Conservation (phyloP, 1,140 invertebrate genomes). For the Callitettix versicolor region DNA sequence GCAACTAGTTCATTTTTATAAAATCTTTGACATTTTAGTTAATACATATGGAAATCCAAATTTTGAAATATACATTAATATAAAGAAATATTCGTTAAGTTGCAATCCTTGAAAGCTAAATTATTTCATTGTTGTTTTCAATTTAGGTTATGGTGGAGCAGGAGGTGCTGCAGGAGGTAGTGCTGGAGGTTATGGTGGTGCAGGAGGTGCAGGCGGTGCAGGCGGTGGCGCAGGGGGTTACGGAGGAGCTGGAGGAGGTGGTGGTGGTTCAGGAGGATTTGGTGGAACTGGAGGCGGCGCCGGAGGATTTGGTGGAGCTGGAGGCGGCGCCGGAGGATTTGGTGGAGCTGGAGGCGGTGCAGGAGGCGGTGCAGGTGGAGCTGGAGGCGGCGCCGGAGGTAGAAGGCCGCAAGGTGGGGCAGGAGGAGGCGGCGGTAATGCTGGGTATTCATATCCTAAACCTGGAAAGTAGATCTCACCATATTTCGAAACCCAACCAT, state of each 20-base stretch:
- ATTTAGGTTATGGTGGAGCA: neutral
- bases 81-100: too few species aligned
- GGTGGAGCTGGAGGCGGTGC: neutral
- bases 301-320: neutral
- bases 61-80: too few species aligned
- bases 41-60: too few species aligned
- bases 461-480: neutral
- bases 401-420: neutral
- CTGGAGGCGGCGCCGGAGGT: neutral
- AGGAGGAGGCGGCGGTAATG: neutral
- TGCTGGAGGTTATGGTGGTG: neutral
- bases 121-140: too few species aligned
- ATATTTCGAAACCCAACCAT: neutral
- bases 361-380: neutral
- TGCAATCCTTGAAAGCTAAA: too few species aligned
- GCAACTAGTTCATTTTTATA: too few species aligned
- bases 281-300: neutral
- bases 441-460: conserved; percentile 2
- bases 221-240: neutral
- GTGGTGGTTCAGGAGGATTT: neutral
- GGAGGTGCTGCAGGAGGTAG: neutral
- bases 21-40: too few species aligned
- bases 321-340: neutral
- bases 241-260: neutral
- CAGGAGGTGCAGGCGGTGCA: too few species aligned